Percentiles rank a stretch among this genome's conserved stretches.
phyloP scores from a whole-genome alignment of 1,140 invertebrate genomes.

The Sarcophaga bullata region DNA sequence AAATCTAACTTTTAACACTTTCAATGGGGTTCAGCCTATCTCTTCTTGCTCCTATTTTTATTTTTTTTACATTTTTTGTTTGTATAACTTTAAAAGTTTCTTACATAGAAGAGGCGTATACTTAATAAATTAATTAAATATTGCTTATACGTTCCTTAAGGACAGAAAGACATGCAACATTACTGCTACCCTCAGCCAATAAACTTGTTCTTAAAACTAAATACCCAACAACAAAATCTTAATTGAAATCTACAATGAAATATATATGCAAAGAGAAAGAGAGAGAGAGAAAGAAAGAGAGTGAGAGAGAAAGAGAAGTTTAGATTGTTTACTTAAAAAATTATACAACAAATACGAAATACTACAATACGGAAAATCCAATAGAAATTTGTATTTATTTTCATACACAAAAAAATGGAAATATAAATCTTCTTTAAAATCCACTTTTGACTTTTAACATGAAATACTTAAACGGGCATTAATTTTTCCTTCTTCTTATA shows the following conservation, averaged over 20 bases:
- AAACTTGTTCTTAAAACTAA: background rate
- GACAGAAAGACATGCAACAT: no score
- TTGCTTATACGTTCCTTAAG: no score
- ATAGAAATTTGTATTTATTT: background rate
- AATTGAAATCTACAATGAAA: conserved; percentile 19
- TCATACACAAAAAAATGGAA: background rate
- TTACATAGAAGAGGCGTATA: no score
- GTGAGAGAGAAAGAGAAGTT: background rate
- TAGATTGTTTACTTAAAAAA: background rate
- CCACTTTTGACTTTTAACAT: conserved; percentile 16
- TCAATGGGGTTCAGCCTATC: no score
- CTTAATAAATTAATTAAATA: no score
- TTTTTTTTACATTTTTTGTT: no score
- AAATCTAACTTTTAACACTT: no score
- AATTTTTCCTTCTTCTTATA: no score
- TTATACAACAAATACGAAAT: background rate
- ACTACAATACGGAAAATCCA: background rate
- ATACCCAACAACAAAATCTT: conserved; percentile 21
- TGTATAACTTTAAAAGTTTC: no score
- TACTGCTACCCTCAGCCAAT: background rate
- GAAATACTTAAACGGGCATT: background rate
- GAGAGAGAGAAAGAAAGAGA: no score
- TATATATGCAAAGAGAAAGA: background rate
- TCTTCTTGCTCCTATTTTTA: no score
- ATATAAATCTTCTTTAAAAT: background rate